Conservation (phyloP, 1,140 invertebrate species). For the Mycetomoellerius zeteki region DNA sequence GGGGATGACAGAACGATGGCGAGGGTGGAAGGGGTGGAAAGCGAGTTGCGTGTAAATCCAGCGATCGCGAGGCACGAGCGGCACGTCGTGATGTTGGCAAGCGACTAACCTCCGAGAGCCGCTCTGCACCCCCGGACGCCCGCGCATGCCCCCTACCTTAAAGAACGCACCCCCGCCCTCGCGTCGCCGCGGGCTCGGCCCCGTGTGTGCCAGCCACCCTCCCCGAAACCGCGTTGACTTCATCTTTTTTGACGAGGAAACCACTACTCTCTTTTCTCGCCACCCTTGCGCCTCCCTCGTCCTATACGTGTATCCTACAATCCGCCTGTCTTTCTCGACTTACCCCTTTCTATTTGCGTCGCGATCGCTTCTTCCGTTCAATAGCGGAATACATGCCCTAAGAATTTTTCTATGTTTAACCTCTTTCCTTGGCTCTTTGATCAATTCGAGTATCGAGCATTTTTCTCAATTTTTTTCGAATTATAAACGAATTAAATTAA, state of each 20-base stretch:
- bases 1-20: background rate
- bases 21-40: conserved; percentile 3
- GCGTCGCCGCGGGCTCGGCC: conserved; percentile 58
- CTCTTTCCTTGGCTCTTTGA: background rate
- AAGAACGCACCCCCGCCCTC: conserved; percentile 75
- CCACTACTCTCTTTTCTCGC: conserved; percentile 51
- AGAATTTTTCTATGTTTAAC: background rate
- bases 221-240: conserved; percentile 77
- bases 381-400: conserved; percentile 12
- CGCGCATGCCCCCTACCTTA: conserved; percentile 83
- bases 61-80: conserved; percentile 72
- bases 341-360: conserved; percentile 23
- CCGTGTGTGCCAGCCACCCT: conserved; percentile 62
- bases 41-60: conserved; percentile 41
- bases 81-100: conserved; percentile 81
- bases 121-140: conserved; percentile 80
- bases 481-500: background rate
- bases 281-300: background rate
- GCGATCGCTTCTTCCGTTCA: conserved; percentile 5
- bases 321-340: conserved; percentile 4
- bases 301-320: background rate
- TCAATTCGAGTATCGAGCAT: background rate
- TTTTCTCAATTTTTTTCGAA: background rate
- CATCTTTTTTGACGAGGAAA: conserved; percentile 78
- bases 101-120: conserved; percentile 82